Percentiles rank a stretch among this genome's conserved stretches.
These are phyloP conservation scores for Nemoura dubitans DNA, from an alignment of 2,888 invertebrate genomes.

Conservation along the genomic window DNA sequence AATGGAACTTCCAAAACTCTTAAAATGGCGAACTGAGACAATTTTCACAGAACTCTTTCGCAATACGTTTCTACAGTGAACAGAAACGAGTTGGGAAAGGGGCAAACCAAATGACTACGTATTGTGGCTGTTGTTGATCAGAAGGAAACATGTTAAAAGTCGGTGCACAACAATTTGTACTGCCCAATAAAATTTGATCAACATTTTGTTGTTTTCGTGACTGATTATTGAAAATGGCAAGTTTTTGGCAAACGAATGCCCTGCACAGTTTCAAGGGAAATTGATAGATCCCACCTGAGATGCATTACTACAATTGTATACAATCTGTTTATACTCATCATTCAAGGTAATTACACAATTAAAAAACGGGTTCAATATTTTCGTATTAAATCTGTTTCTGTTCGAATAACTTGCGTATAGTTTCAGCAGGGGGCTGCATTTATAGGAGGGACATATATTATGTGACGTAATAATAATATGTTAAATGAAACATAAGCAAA, in stretches of 20 bases:
- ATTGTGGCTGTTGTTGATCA: not conserved
- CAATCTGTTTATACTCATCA: constrained; percentile 55
- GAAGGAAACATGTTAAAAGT: not conserved
- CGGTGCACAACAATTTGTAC: not conserved
- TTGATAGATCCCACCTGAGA: constrained; percentile 60
- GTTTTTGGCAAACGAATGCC: constrained; percentile 32
- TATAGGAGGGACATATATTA: constrained; percentile 34
- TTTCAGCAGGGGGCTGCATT: constrained; percentile 51
- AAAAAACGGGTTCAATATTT: constrained; percentile 24
- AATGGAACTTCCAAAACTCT: not conserved
- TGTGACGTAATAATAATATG: constrained; percentile 40
- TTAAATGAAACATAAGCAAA: constrained; percentile 56
- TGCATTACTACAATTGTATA: constrained; percentile 61
- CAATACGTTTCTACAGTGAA: not conserved
- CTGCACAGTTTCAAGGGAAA: constrained; percentile 25
- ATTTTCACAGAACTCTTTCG: not conserved
- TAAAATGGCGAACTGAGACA: not conserved
- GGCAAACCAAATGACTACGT: not conserved
- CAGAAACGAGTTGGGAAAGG: not conserved
- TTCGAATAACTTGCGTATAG: constrained; percentile 62
- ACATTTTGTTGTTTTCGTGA: constrained; percentile 8
- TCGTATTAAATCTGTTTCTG: constrained; percentile 52
- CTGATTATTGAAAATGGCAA: constrained; percentile 35
- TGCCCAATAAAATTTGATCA: not conserved
- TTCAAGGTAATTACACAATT: not conserved